Percentiles rank a stretch among this genome's conserved stretches.
Evolutionary conservation across 2,113 vertebrate species (phyloP).

Genomic region (Tringa solitaria): DNA sequence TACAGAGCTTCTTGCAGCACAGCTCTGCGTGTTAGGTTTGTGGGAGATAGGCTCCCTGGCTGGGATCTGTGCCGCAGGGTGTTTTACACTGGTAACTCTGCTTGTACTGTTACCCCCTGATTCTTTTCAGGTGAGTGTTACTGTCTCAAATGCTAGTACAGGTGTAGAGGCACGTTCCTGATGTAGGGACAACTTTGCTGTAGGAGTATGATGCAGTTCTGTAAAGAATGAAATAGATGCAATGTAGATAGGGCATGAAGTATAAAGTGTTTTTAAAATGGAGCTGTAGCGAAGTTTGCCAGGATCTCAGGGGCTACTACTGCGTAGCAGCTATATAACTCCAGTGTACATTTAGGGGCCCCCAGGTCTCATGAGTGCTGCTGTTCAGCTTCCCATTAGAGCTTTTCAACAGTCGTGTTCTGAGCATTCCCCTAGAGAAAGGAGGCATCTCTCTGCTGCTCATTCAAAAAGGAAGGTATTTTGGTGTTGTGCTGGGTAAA

Average conservation of each 20-base stretch:
- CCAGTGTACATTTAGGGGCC: neutral
- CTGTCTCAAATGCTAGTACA: neutral
- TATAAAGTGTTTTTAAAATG: neutral
- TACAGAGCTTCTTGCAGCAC: neutral
- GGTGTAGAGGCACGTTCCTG: neutral
- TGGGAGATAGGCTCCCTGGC: neutral
- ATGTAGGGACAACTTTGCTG: neutral
- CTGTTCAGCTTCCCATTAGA: neutral
- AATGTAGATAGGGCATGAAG: neutral
- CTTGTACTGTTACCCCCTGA: neutral
- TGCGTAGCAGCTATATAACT: neutral
- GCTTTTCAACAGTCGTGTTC: neutral
- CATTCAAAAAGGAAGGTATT: neutral
- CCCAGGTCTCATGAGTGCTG: neutral
- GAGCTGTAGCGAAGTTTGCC: neutral
- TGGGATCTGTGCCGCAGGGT: neutral
- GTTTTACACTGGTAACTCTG: neutral
- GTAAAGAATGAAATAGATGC: neutral
- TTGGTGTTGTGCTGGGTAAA: neutral
- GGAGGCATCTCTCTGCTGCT: neutral
- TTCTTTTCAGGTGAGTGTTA: neutral
- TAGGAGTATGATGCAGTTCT: neutral
- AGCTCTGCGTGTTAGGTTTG: neutral
- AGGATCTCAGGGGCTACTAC: neutral
- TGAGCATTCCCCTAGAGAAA: neutral